Conservation (phyloP, 2,797 vertebrate species). For the Pangasius larnaudii region DNA sequence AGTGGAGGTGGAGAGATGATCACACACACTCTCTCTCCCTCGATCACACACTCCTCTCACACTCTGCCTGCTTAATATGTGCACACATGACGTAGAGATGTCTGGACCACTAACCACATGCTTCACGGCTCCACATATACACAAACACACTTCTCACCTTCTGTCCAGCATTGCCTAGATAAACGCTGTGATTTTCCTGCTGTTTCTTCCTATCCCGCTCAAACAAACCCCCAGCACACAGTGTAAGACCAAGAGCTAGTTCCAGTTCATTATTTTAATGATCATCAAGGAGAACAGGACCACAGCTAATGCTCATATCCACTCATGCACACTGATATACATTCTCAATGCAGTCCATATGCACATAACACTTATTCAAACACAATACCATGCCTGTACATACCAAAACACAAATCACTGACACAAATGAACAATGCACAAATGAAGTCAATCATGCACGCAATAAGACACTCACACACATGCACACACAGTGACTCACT, state of each 20-base stretch:
- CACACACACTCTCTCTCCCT: conserved; percentile 62
- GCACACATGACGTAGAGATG: conserved; percentile 34
- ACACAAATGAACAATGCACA: conserved; percentile 55
- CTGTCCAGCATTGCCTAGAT: conserved; percentile 1
- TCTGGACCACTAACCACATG: conserved; percentile 33
- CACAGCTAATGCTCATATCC: conserved; percentile 19
- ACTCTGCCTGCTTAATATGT: conserved; percentile 27
- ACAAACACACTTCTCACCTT: conserved; percentile 8
- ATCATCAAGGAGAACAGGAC: background rate
- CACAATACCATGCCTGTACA: conserved; percentile 14
- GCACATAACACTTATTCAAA: conserved; percentile 33
- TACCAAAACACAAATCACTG: conserved; percentile 42
- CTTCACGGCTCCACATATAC: conserved; percentile 21
- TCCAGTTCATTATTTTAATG: conserved; percentile 19
- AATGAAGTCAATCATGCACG: conserved; percentile 54
- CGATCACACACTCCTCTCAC: conserved; percentile 25
- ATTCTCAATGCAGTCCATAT: conserved; percentile 48
- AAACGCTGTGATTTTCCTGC: background rate
- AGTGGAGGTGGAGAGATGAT: conserved; percentile 75
- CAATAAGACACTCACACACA: conserved; percentile 31
- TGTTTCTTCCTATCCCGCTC: background rate
- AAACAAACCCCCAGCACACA: conserved; percentile 8
- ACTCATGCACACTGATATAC: conserved; percentile 48
- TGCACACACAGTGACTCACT: conserved; percentile 82
- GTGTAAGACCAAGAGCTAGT: background rate